Evolutionary conservation across 2,797 vertebrate species (phyloP), one percentile per base, ranked within the genome.

Genomic region (Rousettus madagascariensis): DNA sequence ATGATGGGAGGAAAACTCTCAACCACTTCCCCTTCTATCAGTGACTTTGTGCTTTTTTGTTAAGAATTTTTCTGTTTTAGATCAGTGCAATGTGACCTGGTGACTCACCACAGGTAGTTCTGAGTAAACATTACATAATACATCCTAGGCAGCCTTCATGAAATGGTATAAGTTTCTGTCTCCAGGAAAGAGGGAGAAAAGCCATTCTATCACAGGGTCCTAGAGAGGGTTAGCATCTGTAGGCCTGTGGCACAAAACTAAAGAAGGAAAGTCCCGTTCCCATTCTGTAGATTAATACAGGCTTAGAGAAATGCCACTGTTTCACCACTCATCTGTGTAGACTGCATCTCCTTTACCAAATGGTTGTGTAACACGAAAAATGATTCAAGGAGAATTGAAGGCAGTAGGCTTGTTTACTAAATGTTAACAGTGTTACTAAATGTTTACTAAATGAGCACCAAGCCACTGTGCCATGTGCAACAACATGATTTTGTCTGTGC

Each of bases 1-100:
- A n/a, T 59, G 68, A 91, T 92, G 55, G 91, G 96, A 80, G 79
- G 65, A 63, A 96, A 97, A 57, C 51, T 82, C 94, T 85, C 78
- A 87, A 61, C 10, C 26, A 8, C 66, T 86, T 77, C 57, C 28
- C 96, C 75, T 57, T 72, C 38, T 61, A 90, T 94, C 71, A 83
- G 91, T 63, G 51, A 97, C 96, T 95, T 95, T 30, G 59, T 82
- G n/a, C 7, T 2, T 80, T 94, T 97, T 86, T 26, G 49, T 78
- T 68, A 79, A 94, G 22, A 49, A 74, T 87, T 91, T 93, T n/a
- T 96, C 72, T 46, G 80, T 30, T 75, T 43, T 90, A 74, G 41
- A 85, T 49, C 90, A 91, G n/a, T 57, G 46, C 41, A 82, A 15
- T 68, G 11, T 71, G 90, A 79, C 72, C 86, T 55, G 8, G 33